Percentiles rank a stretch among this genome's conserved stretches.
Conservation (phyloP, 2,888 invertebrate species). For the Nomada fabriciana region DNA sequence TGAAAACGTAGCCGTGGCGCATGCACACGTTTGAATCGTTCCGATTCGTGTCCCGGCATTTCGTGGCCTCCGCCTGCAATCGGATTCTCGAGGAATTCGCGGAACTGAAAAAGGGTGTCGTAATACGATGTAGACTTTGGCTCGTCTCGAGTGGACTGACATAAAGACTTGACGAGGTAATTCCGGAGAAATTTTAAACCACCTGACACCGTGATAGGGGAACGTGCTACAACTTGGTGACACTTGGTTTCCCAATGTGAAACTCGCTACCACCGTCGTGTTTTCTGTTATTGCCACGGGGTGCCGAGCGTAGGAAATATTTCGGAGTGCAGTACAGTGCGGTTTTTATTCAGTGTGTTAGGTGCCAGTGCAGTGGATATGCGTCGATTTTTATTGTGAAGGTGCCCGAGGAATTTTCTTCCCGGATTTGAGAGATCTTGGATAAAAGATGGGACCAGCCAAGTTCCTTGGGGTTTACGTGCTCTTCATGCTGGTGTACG, state of each 20-base stretch:
- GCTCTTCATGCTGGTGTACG: conserved; percentile 56
- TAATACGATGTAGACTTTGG: conserved; percentile 53
- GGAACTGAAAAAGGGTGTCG: not conserved
- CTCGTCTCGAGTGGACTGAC: conserved; percentile 10
- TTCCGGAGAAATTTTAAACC: conserved; percentile 24
- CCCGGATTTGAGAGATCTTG: conserved; percentile 61
- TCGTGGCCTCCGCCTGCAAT: not conserved
- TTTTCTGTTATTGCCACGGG: conserved; percentile 15
- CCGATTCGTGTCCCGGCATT: not conserved
- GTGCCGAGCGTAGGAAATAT: not conserved
- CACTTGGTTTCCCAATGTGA: conserved; percentile 25
- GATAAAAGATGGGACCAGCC: conserved; percentile 76
- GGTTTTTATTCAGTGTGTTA: conserved; percentile 46
- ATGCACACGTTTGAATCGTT: conserved; percentile 4
- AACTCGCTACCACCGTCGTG: not conserved
- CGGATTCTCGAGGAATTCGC: not conserved
- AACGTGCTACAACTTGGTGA: conserved; percentile 23
- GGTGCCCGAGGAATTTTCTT: conserved; percentile 63
- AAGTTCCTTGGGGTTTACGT: conserved; percentile 68
- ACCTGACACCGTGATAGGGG: conserved; percentile 36
- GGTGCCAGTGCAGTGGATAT: conserved; percentile 78
- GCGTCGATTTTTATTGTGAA: conserved; percentile 77
- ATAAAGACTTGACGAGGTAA: conserved; percentile 9
- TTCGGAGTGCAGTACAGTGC: conserved; percentile 55
- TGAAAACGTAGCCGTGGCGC: conserved; percentile 30